These are phyloP conservation scores for Eurystomus gularis DNA, from an alignment of 2,113 vertebrate genomes.

Conservation along the genomic window DNA sequence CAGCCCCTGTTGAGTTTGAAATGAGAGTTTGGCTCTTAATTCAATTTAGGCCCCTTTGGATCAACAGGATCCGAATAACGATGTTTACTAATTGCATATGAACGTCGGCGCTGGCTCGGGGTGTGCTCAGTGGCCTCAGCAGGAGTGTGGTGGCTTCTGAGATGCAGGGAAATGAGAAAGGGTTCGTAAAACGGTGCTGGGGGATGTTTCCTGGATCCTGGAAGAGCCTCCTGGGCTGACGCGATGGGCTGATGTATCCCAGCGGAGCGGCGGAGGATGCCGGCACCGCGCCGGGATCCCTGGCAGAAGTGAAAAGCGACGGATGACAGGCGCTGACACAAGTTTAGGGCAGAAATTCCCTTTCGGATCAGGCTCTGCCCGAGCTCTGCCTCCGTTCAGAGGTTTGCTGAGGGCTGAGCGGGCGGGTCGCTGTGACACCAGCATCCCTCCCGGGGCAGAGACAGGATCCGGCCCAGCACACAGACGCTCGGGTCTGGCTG, in stretches of 20 bases:
- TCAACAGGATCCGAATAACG: background rate
- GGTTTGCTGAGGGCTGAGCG: fast-evolving
- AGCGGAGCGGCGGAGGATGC: background rate
- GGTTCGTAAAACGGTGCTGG: fast-evolving
- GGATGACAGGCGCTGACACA: fast-evolving
- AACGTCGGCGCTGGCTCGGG: background rate
- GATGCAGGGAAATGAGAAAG: background rate
- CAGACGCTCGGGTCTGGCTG: too few species aligned
- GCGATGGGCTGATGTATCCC: fast-evolving
- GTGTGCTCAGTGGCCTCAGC: background rate
- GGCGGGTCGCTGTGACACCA: background rate
- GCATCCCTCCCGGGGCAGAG: background rate
- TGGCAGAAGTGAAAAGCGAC: fast-evolving
- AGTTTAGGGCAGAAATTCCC: background rate
- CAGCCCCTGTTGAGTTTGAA: background rate
- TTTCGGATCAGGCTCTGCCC: background rate
- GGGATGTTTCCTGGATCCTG: background rate
- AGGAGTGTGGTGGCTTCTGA: background rate
- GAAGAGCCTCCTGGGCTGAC: background rate
- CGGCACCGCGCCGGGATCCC: fast-evolving
- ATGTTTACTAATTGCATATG: background rate
- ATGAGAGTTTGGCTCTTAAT: background rate
- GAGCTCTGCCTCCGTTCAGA: background rate
- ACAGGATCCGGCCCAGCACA: background rate
- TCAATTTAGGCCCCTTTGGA: background rate